Conservation (phyloP, 2,797 vertebrate genomes). For the Otolemur crassicaudatus region DNA sequence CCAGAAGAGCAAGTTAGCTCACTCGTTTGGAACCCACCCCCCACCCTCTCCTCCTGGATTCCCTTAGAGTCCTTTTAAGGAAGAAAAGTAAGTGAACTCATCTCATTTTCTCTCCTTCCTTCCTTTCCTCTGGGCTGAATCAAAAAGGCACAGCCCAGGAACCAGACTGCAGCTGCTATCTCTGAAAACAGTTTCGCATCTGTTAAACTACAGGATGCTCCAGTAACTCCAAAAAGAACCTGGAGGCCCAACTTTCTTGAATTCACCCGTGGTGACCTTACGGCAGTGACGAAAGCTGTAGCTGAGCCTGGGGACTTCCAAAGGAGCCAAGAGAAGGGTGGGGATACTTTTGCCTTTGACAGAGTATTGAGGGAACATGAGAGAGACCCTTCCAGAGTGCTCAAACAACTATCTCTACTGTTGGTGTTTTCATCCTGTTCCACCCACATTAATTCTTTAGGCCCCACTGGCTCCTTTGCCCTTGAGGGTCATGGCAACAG, state of each 20-base stretch:
- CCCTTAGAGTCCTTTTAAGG: constrained; percentile 50
- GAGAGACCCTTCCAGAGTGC: background rate
- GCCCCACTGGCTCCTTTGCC: background rate
- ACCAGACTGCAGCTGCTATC: constrained; percentile 13
- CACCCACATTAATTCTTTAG: background rate
- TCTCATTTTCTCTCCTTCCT: constrained; percentile 50
- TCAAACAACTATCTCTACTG: background rate
- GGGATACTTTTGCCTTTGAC: constrained; percentile 22
- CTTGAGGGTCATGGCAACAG: background rate
- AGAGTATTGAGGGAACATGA: too few species aligned
- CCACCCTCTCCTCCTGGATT: background rate
- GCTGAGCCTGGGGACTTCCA: background rate
- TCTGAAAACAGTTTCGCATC: constrained; percentile 35
- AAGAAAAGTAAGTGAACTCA: constrained; percentile 52
- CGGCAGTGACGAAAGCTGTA: background rate
- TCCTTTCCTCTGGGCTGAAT: background rate
- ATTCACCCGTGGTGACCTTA: constrained; percentile 16
- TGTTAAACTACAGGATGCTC: constrained; percentile 36
- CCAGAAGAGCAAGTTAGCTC: background rate
- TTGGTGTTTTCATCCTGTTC: background rate
- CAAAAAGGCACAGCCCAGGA: constrained; percentile 24
- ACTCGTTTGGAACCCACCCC: background rate
- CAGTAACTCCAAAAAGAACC: constrained; percentile 40
- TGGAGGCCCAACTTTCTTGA: background rate
- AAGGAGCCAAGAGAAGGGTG: background rate